A percentile compares a stretch with the other conserved stretches of the same genome.
phyloP scores from a whole-genome alignment of 92 coral and sea anemone species.

The Umimayanthus kanabou region DNA sequence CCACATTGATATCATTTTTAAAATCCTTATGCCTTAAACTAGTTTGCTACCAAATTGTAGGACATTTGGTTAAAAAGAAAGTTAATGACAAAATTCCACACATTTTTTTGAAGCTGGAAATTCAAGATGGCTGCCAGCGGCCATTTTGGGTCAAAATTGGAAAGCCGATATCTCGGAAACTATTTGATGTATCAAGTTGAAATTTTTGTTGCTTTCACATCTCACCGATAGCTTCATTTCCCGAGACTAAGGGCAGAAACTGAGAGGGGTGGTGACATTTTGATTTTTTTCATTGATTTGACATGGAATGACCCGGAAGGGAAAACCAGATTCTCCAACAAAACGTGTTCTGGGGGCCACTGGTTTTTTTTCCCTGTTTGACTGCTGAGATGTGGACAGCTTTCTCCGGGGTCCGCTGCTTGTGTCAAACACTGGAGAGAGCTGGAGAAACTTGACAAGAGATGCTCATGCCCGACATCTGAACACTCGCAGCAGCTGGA shows the following conservation, averaged over 20 bases:
- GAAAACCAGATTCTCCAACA: too few relatives aligned
- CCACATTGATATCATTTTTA: conserved; percentile 19
- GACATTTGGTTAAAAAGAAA: conserved; percentile 28
- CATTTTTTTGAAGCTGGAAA: conserved; percentile 27
- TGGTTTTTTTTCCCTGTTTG: too few relatives aligned
- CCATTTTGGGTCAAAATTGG: conserved; percentile 33
- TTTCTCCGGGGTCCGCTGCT: too few relatives aligned
- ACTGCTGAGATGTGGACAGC: too few relatives aligned
- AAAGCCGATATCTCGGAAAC: conserved; percentile 33
- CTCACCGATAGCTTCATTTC: conserved; percentile 25
- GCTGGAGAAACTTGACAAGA: too few relatives aligned
- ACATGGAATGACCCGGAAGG: conserved; percentile 17
- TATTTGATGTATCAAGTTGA: conserved; percentile 27
- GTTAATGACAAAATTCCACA: conserved; percentile 26
- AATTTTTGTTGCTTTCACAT: conserved; percentile 26
- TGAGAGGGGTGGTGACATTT: conserved; percentile 35
- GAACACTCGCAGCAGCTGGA: too few relatives aligned
- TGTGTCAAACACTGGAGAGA: too few relatives aligned
- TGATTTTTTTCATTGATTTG: conserved; percentile 10
- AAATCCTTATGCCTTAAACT: conserved; percentile 34
- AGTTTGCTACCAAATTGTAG: conserved; percentile 30
- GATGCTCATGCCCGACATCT: too few relatives aligned
- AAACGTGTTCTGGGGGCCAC: too few relatives aligned
- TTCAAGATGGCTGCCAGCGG: conserved; percentile 3
- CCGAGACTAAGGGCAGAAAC: conserved; percentile 7